These are phyloP conservation scores for Lagopus leucura DNA, from an alignment of 2,113 vertebrate genomes.

Conservation along the genomic window DNA sequence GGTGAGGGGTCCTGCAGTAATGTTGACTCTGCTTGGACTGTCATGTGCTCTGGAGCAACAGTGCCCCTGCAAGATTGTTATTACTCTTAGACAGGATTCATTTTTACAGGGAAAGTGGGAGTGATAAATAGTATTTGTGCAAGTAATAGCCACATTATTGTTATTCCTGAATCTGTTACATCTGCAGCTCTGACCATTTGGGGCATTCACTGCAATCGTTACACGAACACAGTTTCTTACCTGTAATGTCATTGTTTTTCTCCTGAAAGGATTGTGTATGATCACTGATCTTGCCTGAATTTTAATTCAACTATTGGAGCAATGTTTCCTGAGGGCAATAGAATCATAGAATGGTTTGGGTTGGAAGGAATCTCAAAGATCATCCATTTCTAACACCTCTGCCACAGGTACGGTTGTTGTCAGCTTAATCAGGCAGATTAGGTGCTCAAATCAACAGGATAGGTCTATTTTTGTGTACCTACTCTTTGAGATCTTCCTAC, in stretches of 20 bases:
- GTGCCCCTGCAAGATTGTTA: not conserved
- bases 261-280: not conserved
- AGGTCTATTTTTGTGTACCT: not conserved
- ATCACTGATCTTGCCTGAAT: not conserved
- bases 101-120: not conserved
- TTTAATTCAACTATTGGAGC: not conserved
- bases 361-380: too few relatives aligned
- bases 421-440: too few relatives aligned
- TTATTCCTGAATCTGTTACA: not conserved
- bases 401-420: too few relatives aligned
- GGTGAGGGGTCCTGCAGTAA: not conserved
- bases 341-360: too few relatives aligned
- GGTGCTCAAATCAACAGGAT: not conserved
- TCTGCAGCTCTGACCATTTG: not conserved
- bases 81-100: not conserved
- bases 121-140: not conserved
- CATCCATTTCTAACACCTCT: too few relatives aligned
- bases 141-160: accelerated
- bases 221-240: not conserved
- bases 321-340: not conserved
- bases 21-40: not conserved
- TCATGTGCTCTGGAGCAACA: not conserved
- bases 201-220: not conserved
- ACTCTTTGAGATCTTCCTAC: not conserved
- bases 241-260: not conserved